Conservation (phyloP, 2,113 vertebrate genomes). For the Xenopus borealis region DNA sequence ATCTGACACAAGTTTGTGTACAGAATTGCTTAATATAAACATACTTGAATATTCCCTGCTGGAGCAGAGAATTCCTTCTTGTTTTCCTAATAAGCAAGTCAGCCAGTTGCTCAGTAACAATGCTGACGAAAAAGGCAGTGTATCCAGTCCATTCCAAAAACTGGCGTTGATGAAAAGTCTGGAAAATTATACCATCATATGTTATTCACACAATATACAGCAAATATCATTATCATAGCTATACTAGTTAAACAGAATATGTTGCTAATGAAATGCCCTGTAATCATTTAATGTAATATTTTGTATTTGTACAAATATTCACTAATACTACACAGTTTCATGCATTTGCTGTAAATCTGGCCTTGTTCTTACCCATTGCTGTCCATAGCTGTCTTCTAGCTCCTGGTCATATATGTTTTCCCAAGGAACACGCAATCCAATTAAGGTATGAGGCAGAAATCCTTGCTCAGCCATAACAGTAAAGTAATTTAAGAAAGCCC, state of each 20-base stretch:
- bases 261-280: no score
- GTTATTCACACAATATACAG: no score
- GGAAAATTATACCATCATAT: slow-evolving; percentile 11
- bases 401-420: slow-evolving; percentile 56
- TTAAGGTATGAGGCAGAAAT: slow-evolving; percentile 59
- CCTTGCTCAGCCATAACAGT: slow-evolving; percentile 68
- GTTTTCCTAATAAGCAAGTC: slow-evolving; percentile 79
- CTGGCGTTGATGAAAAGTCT: slow-evolving; percentile 66
- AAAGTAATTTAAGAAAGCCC: slow-evolving; percentile 72
- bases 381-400: slow-evolving; percentile 71
- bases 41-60: slow-evolving; percentile 72
- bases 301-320: no score
- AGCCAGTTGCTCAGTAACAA: slow-evolving; percentile 72
- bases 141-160: slow-evolving; percentile 68
- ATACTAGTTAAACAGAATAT: no score
- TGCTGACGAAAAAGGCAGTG: slow-evolving; percentile 73
- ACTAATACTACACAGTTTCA: no score
- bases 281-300: no score
- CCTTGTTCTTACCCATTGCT: slow-evolving; percentile 67
- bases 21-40: no score
- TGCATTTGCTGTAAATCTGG: no score
- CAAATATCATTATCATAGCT: no score
- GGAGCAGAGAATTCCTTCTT: slow-evolving; percentile 71
- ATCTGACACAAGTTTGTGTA: no score
- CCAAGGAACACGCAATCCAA: slow-evolving; percentile 61